Evolutionary conservation across 2,113 vertebrate species (phyloP).

Genomic region (Pardalotus punctatus): DNA sequence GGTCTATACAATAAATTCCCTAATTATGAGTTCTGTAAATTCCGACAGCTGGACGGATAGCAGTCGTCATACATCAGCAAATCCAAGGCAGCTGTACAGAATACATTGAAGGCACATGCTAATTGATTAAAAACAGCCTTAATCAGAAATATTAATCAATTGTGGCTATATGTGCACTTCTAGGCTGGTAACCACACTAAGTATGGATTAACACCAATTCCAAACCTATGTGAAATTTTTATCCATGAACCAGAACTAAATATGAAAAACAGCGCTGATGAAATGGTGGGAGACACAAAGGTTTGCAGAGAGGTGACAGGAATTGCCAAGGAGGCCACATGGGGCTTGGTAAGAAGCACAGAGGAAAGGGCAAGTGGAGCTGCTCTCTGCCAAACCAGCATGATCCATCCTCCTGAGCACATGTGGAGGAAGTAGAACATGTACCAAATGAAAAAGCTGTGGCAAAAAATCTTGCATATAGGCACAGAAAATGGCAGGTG

Average conservation of each 20-base stretch:
- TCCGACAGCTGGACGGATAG: neutral
- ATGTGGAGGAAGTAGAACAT: rapidly evolving
- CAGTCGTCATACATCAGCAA: rapidly evolving
- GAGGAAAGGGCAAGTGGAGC: neutral
- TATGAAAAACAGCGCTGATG: neutral
- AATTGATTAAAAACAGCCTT: neutral
- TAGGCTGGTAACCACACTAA: neutral
- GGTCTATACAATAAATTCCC: neutral
- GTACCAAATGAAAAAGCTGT: neutral
- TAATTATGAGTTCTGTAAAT: neutral
- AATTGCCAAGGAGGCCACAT: neutral
- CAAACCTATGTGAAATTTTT: neutral
- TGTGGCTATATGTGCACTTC: neutral
- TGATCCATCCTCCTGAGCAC: rapidly evolving
- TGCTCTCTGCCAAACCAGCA: neutral
- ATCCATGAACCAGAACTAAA: neutral
- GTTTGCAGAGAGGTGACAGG: neutral
- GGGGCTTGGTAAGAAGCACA: rapidly evolving
- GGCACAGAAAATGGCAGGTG: neutral
- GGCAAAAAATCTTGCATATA: neutral
- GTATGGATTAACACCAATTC: neutral
- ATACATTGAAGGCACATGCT: neutral
- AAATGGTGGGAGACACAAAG: neutral
- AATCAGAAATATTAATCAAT: neutral
- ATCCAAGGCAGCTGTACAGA: neutral